Evolutionary conservation across 2,113 vertebrate species (phyloP), one percentile per base, ranked within the genome.

Genomic region (Trogon surrucura): DNA sequence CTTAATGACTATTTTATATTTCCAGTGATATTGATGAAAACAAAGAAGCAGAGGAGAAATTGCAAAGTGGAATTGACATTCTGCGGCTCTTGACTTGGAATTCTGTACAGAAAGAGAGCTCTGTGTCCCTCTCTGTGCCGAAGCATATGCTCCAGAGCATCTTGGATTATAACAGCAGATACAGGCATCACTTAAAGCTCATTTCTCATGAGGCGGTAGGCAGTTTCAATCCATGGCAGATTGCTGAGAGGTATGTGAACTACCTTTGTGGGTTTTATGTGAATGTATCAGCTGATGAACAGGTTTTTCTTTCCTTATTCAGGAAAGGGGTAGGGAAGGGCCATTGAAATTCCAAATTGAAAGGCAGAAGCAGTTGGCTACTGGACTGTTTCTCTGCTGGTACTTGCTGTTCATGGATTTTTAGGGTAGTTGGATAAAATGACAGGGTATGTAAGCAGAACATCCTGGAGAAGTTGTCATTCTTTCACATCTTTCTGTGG

Each of bases 151-250:
- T 98, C 67, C 97, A 78, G 88, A 98, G 91, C 97, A 98, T 99
- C 56, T 67, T 94, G 22, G 97, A 97, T 80, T 99, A 99, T 94
- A 96, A 97, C 32, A 97, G 97, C 72, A 97, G 98, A 47, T 98
- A 98, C 36, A 90, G 98, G 36, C 97, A 96, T 66, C 98, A 99
- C 96, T 98, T 99, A 69, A 97, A 94, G 6, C 67, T 97, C 56
- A 98, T 98, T 51, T 98, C 98, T 21, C 99, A 99, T 5, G 98
- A 99, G 92, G 94, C 94, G 0, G 91, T 98, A 38, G 99, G 98
- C 66, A 96, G 95, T 92, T 99, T 99, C 74, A 89, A 99, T 90
- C 99, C 99, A 8, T 99, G 99, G 99, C 97, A 97, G 41, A 96
- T 99, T 23, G 98, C 98, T 51, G 98, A 99, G 93, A 99, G 99